Percentiles rank a stretch among this genome's conserved stretches.
Conservation (phyloP, 2,888 invertebrate genomes). For the Drosophila setosimentum region DNA sequence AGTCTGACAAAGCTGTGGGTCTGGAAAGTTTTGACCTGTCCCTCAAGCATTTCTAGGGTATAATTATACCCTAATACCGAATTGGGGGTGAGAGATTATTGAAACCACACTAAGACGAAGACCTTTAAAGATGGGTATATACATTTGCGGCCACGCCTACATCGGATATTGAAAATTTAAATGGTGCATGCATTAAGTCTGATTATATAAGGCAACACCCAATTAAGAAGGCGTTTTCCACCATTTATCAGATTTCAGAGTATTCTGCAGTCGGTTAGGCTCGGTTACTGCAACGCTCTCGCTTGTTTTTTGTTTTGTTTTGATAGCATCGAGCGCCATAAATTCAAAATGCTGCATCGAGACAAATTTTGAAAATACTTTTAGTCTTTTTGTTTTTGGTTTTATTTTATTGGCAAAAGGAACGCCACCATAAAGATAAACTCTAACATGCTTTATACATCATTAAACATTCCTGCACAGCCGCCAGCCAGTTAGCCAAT, state of each 20-base stretch:
- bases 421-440: slow-evolving; percentile 82
- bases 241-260: background rate
- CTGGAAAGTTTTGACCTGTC: background rate
- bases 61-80: background rate
- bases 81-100: background rate
- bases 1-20: background rate
- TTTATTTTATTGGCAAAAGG: slow-evolving; percentile 54
- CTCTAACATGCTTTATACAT: slow-evolving; percentile 83
- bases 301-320: slow-evolving; percentile 5
- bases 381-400: slow-evolving; percentile 28
- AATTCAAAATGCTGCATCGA: slow-evolving; percentile 67
- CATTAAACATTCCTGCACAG: slow-evolving; percentile 83
- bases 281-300: background rate
- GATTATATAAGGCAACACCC: background rate
- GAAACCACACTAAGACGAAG: background rate
- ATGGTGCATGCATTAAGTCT: background rate
- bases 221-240: background rate
- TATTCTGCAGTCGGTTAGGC: background rate
- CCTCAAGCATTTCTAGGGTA: background rate
- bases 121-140: background rate
- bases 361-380: slow-evolving; percentile 79
- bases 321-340: slow-evolving; percentile 79
- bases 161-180: background rate
- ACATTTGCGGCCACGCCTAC: background rate
- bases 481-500: slow-evolving; percentile 52